Percentiles rank a stretch among this genome's conserved stretches.
Conservation (phyloP, 1,140 invertebrate species). For the Panonychus citri region DNA sequence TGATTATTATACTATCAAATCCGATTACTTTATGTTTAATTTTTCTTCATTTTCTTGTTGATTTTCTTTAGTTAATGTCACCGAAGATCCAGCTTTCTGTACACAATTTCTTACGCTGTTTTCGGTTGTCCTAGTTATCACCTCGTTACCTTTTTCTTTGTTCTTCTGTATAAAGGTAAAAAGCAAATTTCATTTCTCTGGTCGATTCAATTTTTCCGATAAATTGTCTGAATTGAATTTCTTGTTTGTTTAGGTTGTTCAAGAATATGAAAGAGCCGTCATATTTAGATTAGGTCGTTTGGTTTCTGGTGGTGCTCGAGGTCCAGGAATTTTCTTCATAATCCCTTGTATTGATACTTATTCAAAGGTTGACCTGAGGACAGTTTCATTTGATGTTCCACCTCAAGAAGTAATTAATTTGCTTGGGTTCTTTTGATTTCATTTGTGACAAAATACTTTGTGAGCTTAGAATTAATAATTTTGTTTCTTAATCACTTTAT, state of each 20-base stretch:
- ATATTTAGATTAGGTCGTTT: slow-evolving; percentile 67
- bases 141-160: slow-evolving; percentile 80
- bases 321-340: slow-evolving; percentile 32
- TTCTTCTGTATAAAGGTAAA: slow-evolving; percentile 90
- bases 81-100: slow-evolving; percentile 51
- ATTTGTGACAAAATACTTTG: no score
- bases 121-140: slow-evolving; percentile 57
- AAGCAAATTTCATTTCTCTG: no score
- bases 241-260: slow-evolving; percentile 40
- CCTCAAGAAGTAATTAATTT: slow-evolving; percentile 28
- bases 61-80: not conserved
- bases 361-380: slow-evolving; percentile 30
- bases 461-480: not conserved
- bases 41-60: not conserved
- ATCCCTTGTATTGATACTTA: slow-evolving; percentile 32
- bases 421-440: not conserved
- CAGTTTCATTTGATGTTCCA: slow-evolving; percentile 32
- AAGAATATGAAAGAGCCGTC: slow-evolving; percentile 69
- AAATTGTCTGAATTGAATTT: slow-evolving; percentile 14
- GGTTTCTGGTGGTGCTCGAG: slow-evolving; percentile 62
- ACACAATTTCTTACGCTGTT: slow-evolving; percentile 67
- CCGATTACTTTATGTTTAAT: no score
- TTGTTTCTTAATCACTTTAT: slow-evolving; percentile 7
- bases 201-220: not conserved
- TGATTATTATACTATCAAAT: no score